Evolutionary conservation across 2,797 vertebrate genomes (phyloP).

Genomic region (Phylloscopus collybita): DNA sequence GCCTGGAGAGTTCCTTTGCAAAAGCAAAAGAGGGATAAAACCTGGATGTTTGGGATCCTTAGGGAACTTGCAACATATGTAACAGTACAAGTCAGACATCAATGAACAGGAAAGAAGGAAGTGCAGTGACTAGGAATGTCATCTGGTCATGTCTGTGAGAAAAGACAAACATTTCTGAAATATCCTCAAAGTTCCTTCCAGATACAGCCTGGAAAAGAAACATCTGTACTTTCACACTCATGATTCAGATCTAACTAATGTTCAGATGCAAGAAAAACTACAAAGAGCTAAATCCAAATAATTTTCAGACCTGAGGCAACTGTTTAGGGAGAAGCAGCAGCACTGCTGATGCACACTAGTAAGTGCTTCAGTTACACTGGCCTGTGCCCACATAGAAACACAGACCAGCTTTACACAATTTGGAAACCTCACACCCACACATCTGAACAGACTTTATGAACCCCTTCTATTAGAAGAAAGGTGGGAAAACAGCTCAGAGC

Average conservation of each 20-base stretch:
- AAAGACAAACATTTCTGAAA: neutral
- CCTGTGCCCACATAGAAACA: rapidly evolving
- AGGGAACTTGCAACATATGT: neutral
- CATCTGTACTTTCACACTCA: rapidly evolving
- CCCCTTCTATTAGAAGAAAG: neutral
- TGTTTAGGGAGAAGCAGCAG: neutral
- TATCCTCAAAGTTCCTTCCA: neutral
- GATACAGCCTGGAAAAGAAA: neutral
- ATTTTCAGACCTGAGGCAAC: neutral
- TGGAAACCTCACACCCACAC: neutral
- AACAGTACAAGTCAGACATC: neutral
- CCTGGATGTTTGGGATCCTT: neutral
- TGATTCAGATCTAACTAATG: neutral
- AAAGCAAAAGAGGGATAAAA: neutral
- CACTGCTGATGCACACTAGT: neutral
- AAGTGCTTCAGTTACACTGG: neutral
- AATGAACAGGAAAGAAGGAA: neutral
- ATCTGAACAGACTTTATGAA: neutral
- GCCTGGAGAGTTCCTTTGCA: neutral
- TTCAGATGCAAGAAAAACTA: neutral
- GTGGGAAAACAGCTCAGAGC: neutral
- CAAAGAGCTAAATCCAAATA: neutral
- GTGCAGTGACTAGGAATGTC: neutral
- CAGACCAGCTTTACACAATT: neutral
- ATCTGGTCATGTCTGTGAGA: neutral